A percentile compares a stretch with the other conserved stretches of the same genome.
Conservation (phyloP, 2,888 invertebrate genomes). For the Cheilosia urbana region DNA sequence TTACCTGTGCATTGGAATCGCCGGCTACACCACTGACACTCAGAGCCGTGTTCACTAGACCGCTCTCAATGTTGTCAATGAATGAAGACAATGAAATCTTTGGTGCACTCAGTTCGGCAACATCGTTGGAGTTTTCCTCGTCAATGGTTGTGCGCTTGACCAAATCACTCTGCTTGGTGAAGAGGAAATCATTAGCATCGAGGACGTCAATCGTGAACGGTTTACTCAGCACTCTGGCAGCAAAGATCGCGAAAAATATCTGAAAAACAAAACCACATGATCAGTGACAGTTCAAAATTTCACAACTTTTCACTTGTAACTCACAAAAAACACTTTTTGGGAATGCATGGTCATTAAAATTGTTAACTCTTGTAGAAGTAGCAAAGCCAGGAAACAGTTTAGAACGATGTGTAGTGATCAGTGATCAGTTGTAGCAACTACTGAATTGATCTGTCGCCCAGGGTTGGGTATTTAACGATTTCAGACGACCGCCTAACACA, state of each 20-base stretch:
- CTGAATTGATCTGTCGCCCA: conserved; percentile 49
- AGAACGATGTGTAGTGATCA: conserved; percentile 33
- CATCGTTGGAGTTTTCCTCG: conserved; percentile 42
- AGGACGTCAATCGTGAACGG: conserved; percentile 50
- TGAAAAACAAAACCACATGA: conserved; percentile 39
- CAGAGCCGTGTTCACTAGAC: conserved; percentile 80
- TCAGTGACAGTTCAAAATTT: conserved; percentile 5
- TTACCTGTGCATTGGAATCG: conserved; percentile 76
- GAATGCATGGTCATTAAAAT: conserved; percentile 40
- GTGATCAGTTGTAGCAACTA: conserved; percentile 44
- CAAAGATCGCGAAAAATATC: conserved; percentile 37
- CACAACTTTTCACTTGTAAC: conserved; percentile 25
- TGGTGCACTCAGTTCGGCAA: conserved; percentile 76
- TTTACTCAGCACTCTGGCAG: conserved; percentile 17
- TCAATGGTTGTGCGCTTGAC: conserved; percentile 45
- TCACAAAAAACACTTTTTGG: conserved; percentile 48
- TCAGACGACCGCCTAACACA: conserved; percentile 43
- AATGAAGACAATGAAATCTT: conserved; percentile 80
- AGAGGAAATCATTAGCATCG: conserved; percentile 40
- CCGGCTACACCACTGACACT: conserved; percentile 78
- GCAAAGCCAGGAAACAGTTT: neutral
- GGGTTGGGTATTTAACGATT: conserved; percentile 69
- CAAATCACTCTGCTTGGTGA: conserved; percentile 30
- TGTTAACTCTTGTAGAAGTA: neutral
- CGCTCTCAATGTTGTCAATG: conserved; percentile 80